phyloP scores from a whole-genome alignment of 2,797 vertebrate species.

The Corythornis leucogaster region DNA sequence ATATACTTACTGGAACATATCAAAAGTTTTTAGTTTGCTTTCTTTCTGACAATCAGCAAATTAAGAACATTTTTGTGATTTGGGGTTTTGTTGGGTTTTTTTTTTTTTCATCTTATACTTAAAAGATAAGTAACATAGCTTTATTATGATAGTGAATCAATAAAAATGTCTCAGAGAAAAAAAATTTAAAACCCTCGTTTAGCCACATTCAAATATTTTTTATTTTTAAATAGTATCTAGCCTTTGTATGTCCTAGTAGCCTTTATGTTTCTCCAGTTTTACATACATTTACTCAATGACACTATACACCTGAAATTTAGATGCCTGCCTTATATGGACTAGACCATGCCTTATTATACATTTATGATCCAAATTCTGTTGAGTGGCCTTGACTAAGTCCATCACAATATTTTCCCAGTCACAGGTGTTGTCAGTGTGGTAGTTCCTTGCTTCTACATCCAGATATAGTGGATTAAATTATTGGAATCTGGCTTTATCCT shows the following conservation, averaged over 20 bases:
- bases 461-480: not conserved
- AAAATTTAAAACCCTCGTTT: too few species aligned
- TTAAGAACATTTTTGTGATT: not conserved
- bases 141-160: not conserved
- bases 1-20: not conserved
- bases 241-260: not conserved
- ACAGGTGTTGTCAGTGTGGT: not conserved
- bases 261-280: not conserved
- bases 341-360: not conserved
- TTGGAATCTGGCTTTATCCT: not conserved
- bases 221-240: not conserved
- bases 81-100: rapidly evolving
- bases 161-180: not conserved
- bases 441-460: not conserved
- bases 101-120: not conserved
- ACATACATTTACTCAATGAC: not conserved
- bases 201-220: not conserved
- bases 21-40: not conserved
- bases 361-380: not conserved
- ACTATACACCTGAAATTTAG: not conserved
- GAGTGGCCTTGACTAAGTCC: rapidly evolving
- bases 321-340: not conserved
- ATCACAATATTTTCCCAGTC: not conserved
- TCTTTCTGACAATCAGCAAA: not conserved
- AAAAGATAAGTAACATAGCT: not conserved